A percentile compares a stretch with the other conserved stretches of the same genome.
phyloP scores from a whole-genome alignment of 2,113 vertebrate genomes.

The Murina feae region DNA sequence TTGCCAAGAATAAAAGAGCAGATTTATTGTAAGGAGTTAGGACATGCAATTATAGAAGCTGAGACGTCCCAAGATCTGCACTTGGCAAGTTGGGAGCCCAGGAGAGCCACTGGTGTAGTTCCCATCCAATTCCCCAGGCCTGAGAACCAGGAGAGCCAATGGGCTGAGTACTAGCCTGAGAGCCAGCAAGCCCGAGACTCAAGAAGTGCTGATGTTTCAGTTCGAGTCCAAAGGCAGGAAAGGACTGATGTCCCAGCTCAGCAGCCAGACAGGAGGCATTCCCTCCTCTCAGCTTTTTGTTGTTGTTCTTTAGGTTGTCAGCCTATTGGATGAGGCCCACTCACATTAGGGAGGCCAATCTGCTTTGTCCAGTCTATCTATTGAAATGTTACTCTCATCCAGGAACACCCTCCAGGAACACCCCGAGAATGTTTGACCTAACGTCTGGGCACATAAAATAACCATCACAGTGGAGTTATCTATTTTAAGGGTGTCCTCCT shows the following conservation, averaged over 20 bases:
- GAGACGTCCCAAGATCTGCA: neutral
- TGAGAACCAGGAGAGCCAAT: neutral
- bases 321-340: neutral
- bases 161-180: neutral
- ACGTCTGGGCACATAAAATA: neutral
- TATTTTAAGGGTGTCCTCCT: neutral
- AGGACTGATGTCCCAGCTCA: neutral
- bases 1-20: neutral
- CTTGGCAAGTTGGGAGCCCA: neutral
- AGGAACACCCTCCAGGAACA: neutral
- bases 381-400: neutral
- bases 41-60: neutral
- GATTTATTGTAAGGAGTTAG: neutral
- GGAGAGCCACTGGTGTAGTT: neutral
- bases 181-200: neutral
- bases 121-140: neutral
- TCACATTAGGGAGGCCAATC: neutral
- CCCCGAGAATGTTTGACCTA: neutral
- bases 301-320: neutral
- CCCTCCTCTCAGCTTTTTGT: neutral
- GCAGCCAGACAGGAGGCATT: neutral
- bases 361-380: neutral
- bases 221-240: neutral
- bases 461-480: neutral
- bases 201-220: neutral